Base-by-base conservation (phyloP, 2,888 invertebrate genomes). In the Melitaea athalia region DNA sequence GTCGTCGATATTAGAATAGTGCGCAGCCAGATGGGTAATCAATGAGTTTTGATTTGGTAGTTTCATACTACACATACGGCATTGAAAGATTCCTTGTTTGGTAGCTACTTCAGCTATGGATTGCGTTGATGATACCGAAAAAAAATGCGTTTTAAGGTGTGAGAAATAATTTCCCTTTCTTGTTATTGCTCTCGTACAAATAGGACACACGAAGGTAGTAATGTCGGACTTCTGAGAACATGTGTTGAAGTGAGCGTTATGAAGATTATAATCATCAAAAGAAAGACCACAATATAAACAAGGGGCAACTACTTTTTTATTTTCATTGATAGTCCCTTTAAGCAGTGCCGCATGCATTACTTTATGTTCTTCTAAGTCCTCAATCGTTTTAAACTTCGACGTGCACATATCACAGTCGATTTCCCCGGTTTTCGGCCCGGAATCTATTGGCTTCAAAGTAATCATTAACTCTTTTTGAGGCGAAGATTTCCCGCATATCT, bases 1-100 rank as follows among this genome's bases (percentile, higher is more conserved):
- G 15, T 85, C 85, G 11, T 89, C 88, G 7, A 84, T 81, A 63
- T 87, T 84, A 3, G 90, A 83, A 81, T 93, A 87, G 71, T 93
- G 93, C 14, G 84, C 85, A 0, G 91, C 88, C 24, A 93, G 76
- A 72, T 93, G 93, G 64, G 79, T 81, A 64, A 93, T 88, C 17
- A 93, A 83, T 67, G 77, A 73, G 11, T 85, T 87, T 71, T 93
- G 91, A 5, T 86, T 79, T 5, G 82, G 72, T 52, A 93, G 77
- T 72, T 84, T 85, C 76, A 85, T 85, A 61, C 70, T 79, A 70
- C 93, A 93, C 79, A 92, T 85, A 38, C 91, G 83, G 75, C 93
- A 93, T 63, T 88, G 85, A 59, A 81, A 82, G 33, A 43, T 31
- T 42, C 67, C 64, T 3, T 63, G 38, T 6, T 66, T 59, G 3